phyloP scores from a whole-genome alignment of 2,113 vertebrate species.

The Tachysurus vachellii region DNA sequence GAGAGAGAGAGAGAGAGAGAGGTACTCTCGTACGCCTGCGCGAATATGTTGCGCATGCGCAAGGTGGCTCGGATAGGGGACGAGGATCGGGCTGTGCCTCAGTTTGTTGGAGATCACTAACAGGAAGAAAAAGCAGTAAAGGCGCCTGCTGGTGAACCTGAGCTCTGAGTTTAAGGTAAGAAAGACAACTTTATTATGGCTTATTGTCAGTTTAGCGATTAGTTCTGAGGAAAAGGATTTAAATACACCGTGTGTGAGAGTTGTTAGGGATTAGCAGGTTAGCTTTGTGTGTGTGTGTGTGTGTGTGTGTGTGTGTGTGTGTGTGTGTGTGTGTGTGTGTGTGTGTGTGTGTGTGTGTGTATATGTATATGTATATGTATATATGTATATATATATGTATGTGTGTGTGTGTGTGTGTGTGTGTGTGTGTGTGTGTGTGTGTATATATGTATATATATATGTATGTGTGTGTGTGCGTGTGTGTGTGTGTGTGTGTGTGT shows the following conservation, averaged over 20 bases:
- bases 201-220: neutral
- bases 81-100: neutral
- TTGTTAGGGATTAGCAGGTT: neutral
- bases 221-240: neutral
- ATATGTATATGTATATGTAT: too few species aligned
- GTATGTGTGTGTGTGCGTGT: too few species aligned
- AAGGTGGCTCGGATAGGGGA: neutral
- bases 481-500: too few species aligned
- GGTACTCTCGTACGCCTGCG: conserved; percentile 22
- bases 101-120: neutral
- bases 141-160: neutral
- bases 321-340: too few species aligned
- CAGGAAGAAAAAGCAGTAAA: neutral
- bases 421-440: too few species aligned
- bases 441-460: too few species aligned
- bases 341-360: too few species aligned
- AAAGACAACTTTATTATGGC: too few species aligned
- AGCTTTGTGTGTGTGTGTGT: neutral
- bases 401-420: too few species aligned
- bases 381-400: too few species aligned
- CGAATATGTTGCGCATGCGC: neutral
- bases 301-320: too few species aligned
- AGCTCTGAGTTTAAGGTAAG: neutral
- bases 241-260: neutral
- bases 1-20: conserved; percentile 1